Evolutionary conservation across 2,888 invertebrate genomes (phyloP), one percentile per base, ranked within the genome.

Genomic region (Pheosia tremula): DNA sequence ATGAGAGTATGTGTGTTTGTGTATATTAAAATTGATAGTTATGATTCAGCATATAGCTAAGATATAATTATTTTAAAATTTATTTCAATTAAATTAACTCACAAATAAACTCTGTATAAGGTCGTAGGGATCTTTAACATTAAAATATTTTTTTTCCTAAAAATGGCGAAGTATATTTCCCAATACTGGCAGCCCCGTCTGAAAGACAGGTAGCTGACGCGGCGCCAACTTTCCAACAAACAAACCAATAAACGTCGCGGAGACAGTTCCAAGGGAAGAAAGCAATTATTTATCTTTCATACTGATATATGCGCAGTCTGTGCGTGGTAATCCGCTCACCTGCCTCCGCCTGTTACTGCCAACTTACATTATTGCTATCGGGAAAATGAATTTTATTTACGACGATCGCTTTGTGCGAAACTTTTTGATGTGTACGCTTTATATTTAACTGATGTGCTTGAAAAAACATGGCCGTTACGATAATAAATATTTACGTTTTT

Each of bases 171-270:
- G 43, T 43, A 8, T 9, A 9, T 8, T 43, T 3, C 53, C 5
- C 13, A 5, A 11, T 0, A 37, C 39, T 55, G 55, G 55, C 55
- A 55, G 39, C 39, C 11, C 55, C 38, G 9, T 24, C 37, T 57
- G 60, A 61, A 56, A 60, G 71, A 75, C 85, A 88, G 89, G 87
- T 85, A 84, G 78, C 71, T 72, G 80, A 67, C 66, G 68, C 66
- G 81, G 86, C 85, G 88, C 87, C 88, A 83, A 79, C 71, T 81
- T 82, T 75, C 77, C 78, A 75, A 78, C 85, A 90, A 90, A 90
- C 88, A 90, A 82, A 89, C 86, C 88, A 85, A 90, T 90, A 90
- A 90, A 88, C 75, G 86, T 87, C 85, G 77, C 78, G 69, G 79
- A 79, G 83, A 86, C 87, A 85, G 84, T 84, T 83, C 84, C 78